Base-by-base conservation (phyloP, 2,888 invertebrate genomes). In the Itoplectis maculator region DNA sequence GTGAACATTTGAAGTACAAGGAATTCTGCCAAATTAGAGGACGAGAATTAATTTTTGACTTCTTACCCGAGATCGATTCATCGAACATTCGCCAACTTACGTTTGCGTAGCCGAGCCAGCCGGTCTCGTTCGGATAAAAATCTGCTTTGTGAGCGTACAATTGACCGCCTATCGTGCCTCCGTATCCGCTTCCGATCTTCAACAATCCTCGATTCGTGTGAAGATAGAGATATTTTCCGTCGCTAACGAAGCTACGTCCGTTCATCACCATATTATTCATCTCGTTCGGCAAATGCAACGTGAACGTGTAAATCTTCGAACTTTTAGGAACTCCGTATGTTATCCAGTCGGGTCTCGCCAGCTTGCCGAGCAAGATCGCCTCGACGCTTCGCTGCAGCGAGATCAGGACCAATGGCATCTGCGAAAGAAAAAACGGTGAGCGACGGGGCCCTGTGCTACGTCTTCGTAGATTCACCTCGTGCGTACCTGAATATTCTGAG, bases 171-270 rank as follows among this genome's bases (percentile, higher is more conserved):
- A 98, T 95, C 7, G 99, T 98, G 85, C 97, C 98, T 68, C 97
- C 97, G 91, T 98, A 98, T 7, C 99, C 99, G 69, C 98, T 97
- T 18, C 99, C 99, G 83, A 99, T 96, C 94, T 99, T 99, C 84
- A 97, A 94, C 61, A 99, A 94, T 0, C 98, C 97, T 88, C 96
- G 96, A 9, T 96, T 96, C 40, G 97, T 96, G 88, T 97, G 96
- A 37, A 99, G 94, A 93, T 98, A 99, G 72, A 99, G 94, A 93
- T 95, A 98, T 85, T 96, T 96, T 9, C 99, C 99, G 93, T 99
- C 98, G 86, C 97, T 97, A 7, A 97, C 97, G 89, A 99, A 94
- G 3, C 97, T 95, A 70, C 94, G 94, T 18, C 94, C 91, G 81
- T 92, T 93, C 69, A 94, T 86, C 23, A 93, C 90, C 77, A 93